phyloP scores from a whole-genome alignment of 2,888 invertebrate species.

The Microplitis deprimator region DNA sequence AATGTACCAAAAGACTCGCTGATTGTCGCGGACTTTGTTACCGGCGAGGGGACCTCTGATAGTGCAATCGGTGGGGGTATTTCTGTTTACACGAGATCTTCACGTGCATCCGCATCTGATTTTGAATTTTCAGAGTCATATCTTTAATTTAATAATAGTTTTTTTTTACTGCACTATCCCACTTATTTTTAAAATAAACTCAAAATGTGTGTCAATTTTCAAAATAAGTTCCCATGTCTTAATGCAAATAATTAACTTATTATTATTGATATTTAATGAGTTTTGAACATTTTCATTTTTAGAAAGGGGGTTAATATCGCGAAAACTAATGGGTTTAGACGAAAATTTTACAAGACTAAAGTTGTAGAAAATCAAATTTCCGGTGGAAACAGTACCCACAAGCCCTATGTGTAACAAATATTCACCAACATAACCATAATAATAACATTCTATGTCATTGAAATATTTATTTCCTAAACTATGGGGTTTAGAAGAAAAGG shows the following conservation, averaged over 20 bases:
- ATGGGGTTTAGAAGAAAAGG: too few relatives aligned
- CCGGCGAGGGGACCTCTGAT: constrained; percentile 85
- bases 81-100: constrained; percentile 84
- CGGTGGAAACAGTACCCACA: too few relatives aligned
- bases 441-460: too few relatives aligned
- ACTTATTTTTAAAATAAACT: background rate
- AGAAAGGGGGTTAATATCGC: background rate
- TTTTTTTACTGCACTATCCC: background rate
- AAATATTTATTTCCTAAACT: too few relatives aligned
- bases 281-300: background rate
- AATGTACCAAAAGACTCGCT: constrained; percentile 77
- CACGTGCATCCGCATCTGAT: constrained; percentile 88
- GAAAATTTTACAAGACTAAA: too few relatives aligned
- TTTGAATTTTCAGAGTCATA: constrained; percentile 92
- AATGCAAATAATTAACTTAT: background rate
- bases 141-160: constrained; percentile 73
- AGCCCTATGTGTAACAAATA: too few relatives aligned
- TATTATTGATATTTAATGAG: background rate
- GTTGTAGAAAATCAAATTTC: too few relatives aligned
- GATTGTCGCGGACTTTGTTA: constrained; percentile 83
- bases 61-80: constrained; percentile 82
- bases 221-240: too few relatives aligned
- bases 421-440: too few relatives aligned
- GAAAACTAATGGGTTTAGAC: too few relatives aligned
- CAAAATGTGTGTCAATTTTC: background rate